Conservation (phyloP, 2,888 invertebrate species). For the Cloeon dipterum region DNA sequence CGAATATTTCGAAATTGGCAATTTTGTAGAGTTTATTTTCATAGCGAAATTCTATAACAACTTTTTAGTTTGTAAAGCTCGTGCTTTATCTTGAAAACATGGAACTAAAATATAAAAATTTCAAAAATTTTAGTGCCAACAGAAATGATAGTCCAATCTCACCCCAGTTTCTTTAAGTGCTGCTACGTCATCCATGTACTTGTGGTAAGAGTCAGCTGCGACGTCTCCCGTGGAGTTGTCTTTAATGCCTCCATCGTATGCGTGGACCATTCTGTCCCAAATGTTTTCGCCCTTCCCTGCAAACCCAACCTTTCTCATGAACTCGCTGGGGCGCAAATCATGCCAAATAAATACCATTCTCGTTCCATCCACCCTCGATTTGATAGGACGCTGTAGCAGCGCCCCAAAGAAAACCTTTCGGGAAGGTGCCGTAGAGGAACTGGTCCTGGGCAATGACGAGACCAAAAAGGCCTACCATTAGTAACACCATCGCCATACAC, state of each 20-base stretch:
- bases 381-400: not conserved
- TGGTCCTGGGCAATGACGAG: not conserved
- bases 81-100: too few relatives aligned
- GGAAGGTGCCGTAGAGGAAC: not conserved
- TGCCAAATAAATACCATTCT: not conserved
- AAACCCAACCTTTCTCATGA: too few relatives aligned
- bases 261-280: conserved; percentile 41
- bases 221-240: conserved; percentile 36
- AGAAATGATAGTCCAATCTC: too few relatives aligned
- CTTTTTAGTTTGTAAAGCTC: too few relatives aligned
- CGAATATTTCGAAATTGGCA: too few relatives aligned
- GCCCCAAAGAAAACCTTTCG: not conserved
- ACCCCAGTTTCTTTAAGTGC: conserved; percentile 30
- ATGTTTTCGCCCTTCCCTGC: conserved; percentile 34
- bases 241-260: conserved; percentile 30
- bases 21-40: not conserved
- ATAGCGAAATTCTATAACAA: too few relatives aligned
- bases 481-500: too few relatives aligned
- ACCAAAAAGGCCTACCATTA: too few relatives aligned
- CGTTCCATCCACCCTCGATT: not conserved
- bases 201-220: conserved; percentile 41
- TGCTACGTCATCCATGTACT: conserved; percentile 31
- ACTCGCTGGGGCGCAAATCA: too few relatives aligned
- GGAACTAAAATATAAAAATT: too few relatives aligned
- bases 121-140: too few relatives aligned